Conservation (phyloP, 2,888 invertebrate species). For the Norana najaformis region DNA sequence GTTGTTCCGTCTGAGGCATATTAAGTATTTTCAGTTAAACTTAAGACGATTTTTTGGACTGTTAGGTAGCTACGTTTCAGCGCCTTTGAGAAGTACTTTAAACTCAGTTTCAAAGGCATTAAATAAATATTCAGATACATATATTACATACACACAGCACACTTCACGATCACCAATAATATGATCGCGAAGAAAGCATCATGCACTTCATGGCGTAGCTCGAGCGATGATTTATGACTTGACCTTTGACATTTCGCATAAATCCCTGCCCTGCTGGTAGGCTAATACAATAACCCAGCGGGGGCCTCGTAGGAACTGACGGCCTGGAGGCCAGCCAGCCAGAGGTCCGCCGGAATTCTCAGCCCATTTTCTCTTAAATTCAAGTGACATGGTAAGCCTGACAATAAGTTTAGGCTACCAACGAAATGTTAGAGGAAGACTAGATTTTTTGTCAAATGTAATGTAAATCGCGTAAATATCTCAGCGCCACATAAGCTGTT, state of each 20-base stretch:
- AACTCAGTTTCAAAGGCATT: not conserved
- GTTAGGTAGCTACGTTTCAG: not conserved
- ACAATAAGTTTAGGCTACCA: not conserved
- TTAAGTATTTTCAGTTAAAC: not conserved
- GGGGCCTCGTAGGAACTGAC: not conserved
- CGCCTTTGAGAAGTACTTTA: not conserved
- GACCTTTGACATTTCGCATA: slow-evolving; percentile 10
- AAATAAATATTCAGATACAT: not conserved
- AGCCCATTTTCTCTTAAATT: not conserved
- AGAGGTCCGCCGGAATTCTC: not conserved
- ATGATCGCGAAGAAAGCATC: not conserved
- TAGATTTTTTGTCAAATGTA: too few relatives aligned
- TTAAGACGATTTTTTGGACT: not conserved
- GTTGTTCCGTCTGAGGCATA: not conserved
- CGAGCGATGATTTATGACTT: not conserved
- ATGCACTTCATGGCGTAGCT: not conserved
- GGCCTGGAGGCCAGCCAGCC: not conserved
- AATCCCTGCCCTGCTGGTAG: not conserved
- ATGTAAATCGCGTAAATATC: too few relatives aligned
- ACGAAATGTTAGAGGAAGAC: not conserved
- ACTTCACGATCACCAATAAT: not conserved
- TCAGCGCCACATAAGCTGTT: too few relatives aligned
- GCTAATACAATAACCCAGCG: not conserved
- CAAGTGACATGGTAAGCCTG: not conserved
- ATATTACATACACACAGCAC: not conserved